A percentile compares a stretch with the other conserved stretches of the same genome.
These are phyloP conservation scores for Catagonus wagneri DNA, from an alignment of 2,113 vertebrate genomes.

Conservation along the genomic window DNA sequence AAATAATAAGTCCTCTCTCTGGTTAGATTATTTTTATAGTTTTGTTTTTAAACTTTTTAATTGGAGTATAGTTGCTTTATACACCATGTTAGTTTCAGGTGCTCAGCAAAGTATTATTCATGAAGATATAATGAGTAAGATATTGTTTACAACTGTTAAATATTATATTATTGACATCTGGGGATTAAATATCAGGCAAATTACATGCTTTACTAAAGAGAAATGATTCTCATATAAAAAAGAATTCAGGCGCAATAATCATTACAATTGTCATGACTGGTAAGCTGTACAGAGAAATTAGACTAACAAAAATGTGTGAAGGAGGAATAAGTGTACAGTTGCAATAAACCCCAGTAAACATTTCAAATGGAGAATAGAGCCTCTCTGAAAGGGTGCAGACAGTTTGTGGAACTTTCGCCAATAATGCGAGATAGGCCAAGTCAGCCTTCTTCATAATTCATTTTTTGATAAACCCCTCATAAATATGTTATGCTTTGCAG, in stretches of 20 bases:
- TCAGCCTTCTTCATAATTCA: slow-evolving; percentile 21
- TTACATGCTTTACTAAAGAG: not conserved
- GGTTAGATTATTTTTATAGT: not conserved
- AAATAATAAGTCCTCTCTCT: not conserved
- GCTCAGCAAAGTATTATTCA: not conserved
- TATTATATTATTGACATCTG: not conserved
- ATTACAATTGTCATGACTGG: not conserved
- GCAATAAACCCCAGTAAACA: not conserved
- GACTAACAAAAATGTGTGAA: slow-evolving; percentile 59
- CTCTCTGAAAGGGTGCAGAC: not conserved
- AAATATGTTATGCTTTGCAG: not conserved
- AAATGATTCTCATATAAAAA: not conserved
- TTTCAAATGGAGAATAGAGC: slow-evolving; percentile 50
- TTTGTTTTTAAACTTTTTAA: too few species aligned
- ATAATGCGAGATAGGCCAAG: not conserved
- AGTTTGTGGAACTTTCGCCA: slow-evolving; percentile 1
- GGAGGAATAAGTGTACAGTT: slow-evolving; percentile 10
- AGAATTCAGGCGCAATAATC: not conserved
- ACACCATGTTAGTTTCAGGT: too few species aligned
- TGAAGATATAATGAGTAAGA: not conserved
- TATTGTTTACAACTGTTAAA: not conserved
- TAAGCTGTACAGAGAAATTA: slow-evolving; percentile 52
- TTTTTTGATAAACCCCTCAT: not conserved
- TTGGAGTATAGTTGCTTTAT: too few species aligned
- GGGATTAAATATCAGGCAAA: not conserved